Conservation (phyloP, 2,888 invertebrate species). For the Drosophila sordidula region DNA sequence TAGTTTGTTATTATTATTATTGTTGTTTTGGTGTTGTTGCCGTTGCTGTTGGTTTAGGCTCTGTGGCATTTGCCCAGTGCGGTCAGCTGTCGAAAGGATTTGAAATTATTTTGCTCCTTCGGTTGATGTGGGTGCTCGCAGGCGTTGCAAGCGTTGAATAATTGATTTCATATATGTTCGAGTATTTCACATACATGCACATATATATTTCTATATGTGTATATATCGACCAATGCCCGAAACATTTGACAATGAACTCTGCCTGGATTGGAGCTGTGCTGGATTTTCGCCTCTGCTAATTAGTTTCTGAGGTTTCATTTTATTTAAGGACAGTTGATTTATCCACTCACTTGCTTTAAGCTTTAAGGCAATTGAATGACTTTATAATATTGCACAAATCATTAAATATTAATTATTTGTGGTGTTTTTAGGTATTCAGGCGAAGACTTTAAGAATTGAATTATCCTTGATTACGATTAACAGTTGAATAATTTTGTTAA, state of each 20-base stretch:
- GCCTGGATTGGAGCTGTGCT: slow-evolving; percentile 24
- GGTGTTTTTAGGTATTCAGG: not conserved
- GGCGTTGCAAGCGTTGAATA: slow-evolving; percentile 72
- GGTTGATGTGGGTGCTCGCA: slow-evolving; percentile 51
- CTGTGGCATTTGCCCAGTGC: slow-evolving; percentile 40
- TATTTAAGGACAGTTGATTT: slow-evolving; percentile 4
- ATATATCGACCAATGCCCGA: slow-evolving; percentile 17
- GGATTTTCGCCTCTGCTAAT: slow-evolving; percentile 54
- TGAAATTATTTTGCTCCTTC: slow-evolving; percentile 58
- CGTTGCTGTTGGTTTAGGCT: slow-evolving; percentile 30
- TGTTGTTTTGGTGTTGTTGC: slow-evolving; percentile 31
- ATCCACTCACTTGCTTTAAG: slow-evolving; percentile 1
- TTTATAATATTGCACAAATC: slow-evolving; percentile 22
- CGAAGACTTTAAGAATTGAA: not conserved
- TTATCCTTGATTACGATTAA: slow-evolving; percentile 4
- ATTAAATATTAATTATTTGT: slow-evolving; percentile 21
- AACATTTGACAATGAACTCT: slow-evolving; percentile 21
- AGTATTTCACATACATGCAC: slow-evolving; percentile 9
- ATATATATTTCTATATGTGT: slow-evolving; percentile 5
- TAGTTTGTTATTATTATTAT: slow-evolving; percentile 34
- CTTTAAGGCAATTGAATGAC: slow-evolving; percentile 19
- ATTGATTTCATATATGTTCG: slow-evolving; percentile 47
- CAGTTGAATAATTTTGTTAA: not conserved
- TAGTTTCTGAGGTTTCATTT: slow-evolving; percentile 70
- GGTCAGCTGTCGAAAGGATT: slow-evolving; percentile 70